Evolutionary conservation across 2,113 vertebrate genomes (phyloP).

Genomic region (Cairina moschata): DNA sequence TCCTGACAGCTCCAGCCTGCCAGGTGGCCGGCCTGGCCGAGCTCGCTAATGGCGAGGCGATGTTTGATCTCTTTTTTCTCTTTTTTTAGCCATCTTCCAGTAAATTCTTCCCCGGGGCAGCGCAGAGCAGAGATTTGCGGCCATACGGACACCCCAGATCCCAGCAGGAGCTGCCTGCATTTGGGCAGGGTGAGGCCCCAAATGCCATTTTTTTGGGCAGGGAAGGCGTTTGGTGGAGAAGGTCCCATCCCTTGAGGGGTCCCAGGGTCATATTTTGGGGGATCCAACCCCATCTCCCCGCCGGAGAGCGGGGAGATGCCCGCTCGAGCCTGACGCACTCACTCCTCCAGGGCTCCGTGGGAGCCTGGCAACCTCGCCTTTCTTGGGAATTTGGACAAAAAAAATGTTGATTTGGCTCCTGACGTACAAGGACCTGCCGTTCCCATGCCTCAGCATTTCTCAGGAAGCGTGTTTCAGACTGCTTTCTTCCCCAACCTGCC

Average conservation of each 20-base stretch:
- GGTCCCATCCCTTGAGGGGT: not conserved
- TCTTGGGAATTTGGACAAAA: not conserved
- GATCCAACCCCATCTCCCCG: not conserved
- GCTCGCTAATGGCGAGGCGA: not conserved
- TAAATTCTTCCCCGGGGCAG: no score
- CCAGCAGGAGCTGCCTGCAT: not conserved
- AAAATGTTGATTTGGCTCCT: not conserved
- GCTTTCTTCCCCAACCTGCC: not conserved
- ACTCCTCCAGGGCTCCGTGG: fast-evolving
- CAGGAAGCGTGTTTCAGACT: not conserved
- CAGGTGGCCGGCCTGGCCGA: not conserved
- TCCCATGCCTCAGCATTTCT: not conserved
- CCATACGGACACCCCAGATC: not conserved
- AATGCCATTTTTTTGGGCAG: not conserved
- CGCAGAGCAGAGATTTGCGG: not conserved
- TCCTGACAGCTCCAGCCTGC: not conserved
- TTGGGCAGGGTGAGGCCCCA: not conserved
- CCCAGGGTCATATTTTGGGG: not conserved
- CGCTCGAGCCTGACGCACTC: fast-evolving
- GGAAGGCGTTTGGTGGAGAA: not conserved
- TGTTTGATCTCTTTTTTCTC: not conserved
- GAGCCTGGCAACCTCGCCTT: not conserved
- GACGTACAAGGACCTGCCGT: not conserved
- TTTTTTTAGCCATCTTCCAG: not conserved
- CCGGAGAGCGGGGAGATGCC: not conserved